Evolutionary conservation across 1,140 invertebrate genomes (phyloP).

Genomic region (Drosophila pectinifera): DNA sequence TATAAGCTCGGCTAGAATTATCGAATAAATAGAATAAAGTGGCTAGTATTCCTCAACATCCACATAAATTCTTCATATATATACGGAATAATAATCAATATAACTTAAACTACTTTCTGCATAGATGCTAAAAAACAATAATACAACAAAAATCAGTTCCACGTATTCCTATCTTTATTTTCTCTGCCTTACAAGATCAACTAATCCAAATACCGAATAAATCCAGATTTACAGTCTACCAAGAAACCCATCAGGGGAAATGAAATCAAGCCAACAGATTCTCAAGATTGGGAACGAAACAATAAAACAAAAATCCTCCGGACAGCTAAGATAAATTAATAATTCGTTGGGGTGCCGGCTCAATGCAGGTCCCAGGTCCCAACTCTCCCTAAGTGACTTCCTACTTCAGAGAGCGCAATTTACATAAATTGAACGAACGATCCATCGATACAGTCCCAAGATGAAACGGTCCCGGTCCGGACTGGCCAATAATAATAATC

Average conservation of each 20-base stretch:
- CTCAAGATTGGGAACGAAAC: slow-evolving; percentile 29
- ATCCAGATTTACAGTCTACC: slow-evolving; percentile 51
- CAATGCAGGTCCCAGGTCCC: slow-evolving; percentile 33
- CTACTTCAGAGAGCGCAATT: slow-evolving; percentile 53
- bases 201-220: slow-evolving; percentile 57
- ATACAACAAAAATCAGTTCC: not conserved
- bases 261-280: slow-evolving; percentile 27
- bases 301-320: slow-evolving; percentile 56
- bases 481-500: slow-evolving; percentile 48
- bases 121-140: not conserved
- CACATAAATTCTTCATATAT: not conserved
- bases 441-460: slow-evolving; percentile 36
- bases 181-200: not conserved
- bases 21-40: too few relatives aligned
- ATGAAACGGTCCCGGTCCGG: slow-evolving; percentile 46
- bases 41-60: not conserved
- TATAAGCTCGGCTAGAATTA: too few relatives aligned
- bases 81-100: not conserved
- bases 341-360: slow-evolving; percentile 52
- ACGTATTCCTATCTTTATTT: not conserved
- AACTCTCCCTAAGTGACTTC: slow-evolving; percentile 47
- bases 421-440: slow-evolving; percentile 53
- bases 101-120: too few relatives aligned
- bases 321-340: slow-evolving; percentile 57
- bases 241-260: slow-evolving; percentile 29